Conservation (phyloP, 2,888 invertebrate species). For the Dryadula phaetusa region DNA sequence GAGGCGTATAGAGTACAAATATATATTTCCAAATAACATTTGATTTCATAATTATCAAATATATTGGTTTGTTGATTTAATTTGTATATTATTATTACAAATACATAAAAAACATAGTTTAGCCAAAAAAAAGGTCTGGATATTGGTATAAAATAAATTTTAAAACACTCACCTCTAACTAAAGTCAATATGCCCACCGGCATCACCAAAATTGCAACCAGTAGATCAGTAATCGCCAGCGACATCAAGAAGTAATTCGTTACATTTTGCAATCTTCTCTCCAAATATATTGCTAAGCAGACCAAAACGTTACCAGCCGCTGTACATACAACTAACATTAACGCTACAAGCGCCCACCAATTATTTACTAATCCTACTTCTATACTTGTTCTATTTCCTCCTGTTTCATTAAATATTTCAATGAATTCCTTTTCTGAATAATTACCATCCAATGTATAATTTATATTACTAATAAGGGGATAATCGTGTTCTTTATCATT, state of each 20-base stretch:
- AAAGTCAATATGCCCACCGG: conserved; percentile 94
- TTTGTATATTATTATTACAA: no score
- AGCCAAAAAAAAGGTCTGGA: no score
- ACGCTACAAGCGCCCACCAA: conserved; percentile 93
- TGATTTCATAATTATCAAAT: no score
- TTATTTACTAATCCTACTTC: conserved; percentile 78
- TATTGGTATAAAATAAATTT: neutral
- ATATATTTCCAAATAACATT: no score
- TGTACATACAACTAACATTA: conserved; percentile 92
- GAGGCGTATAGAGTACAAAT: no score
- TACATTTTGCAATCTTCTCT: conserved; percentile 96
- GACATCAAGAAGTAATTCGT: conserved; percentile 99
- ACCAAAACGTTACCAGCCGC: conserved; percentile 97
- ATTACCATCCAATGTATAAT: conserved; percentile 54
- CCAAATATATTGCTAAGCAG: conserved; percentile 96
- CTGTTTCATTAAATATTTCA: conserved; percentile 53
- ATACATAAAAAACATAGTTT: no score
- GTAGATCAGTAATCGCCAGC: conserved; percentile 96
- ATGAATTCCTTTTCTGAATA: conserved; percentile 49
- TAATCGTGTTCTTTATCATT: conserved; percentile 59
- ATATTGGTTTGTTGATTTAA: no score
- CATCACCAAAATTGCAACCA: conserved; percentile 98
- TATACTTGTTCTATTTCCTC: conserved; percentile 52
- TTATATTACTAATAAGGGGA: conserved; percentile 35
- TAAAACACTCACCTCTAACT: conserved; percentile 87